Percentiles rank a stretch among this genome's conserved stretches.
Conservation (phyloP, 2,113 vertebrate genomes). For the Pimephales promelas region DNA sequence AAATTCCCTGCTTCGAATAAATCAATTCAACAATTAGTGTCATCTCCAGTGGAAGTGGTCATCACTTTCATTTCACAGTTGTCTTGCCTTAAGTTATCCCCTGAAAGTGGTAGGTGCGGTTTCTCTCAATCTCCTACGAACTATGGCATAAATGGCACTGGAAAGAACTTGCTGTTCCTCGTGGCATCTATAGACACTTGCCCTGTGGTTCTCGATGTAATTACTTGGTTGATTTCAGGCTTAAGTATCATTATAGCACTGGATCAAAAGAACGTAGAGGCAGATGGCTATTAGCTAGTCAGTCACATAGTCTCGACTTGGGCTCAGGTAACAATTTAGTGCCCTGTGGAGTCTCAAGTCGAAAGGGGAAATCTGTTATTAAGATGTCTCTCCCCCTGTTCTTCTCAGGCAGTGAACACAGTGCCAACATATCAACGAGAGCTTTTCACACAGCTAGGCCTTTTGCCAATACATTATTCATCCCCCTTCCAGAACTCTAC, state of each 20-base stretch:
- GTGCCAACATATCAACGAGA: conserved; percentile 48
- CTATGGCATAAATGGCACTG: neutral
- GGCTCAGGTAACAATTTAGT: conserved; percentile 50
- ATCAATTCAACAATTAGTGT: conserved; percentile 50
- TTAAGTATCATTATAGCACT: neutral
- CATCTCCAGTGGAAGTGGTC: conserved; percentile 22
- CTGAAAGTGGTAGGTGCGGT: neutral
- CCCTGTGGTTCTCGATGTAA: neutral
- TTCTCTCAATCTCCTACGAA: neutral
- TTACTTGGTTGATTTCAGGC: conserved; percentile 1
- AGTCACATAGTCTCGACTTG: conserved; percentile 33
- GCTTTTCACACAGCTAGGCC: conserved; percentile 41
- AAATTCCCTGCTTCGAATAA: conserved; percentile 44
- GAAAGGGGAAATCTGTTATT: conserved; percentile 49
- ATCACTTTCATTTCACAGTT: conserved; percentile 45
- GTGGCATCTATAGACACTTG: neutral
- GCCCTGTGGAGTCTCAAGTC: conserved; percentile 3
- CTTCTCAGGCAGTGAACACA: conserved; percentile 16
- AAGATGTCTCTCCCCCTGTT: conserved; percentile 39
- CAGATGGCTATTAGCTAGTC: conserved; percentile 45
- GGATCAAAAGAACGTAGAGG: conserved; percentile 36
- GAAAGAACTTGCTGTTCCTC: neutral
- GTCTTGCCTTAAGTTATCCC: conserved; percentile 18
- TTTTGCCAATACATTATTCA: conserved; percentile 54
- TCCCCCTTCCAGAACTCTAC: conserved; percentile 39